Base-by-base conservation (phyloP, 2,797 vertebrate genomes). In the Carapus acus region DNA sequence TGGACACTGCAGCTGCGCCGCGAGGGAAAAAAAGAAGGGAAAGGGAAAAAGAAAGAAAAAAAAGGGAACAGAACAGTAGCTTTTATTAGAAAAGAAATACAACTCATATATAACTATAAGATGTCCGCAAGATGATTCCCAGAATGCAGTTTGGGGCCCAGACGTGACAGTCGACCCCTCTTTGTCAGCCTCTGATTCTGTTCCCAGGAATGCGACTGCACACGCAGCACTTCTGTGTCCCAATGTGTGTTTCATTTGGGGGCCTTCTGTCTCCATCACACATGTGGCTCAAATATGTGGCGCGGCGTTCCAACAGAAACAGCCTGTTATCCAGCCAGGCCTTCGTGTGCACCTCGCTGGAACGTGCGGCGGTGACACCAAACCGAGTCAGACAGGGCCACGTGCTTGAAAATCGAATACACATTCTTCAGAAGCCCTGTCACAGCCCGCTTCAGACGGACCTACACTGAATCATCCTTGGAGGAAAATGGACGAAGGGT, bases 261-360 rank as follows among this genome's bases (percentile, higher is more conserved):
- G n/a, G 77, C 74, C 75, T 55, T 62, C 71, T 54, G 79, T 84
- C 79, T 85, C 77, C 74, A 80, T 84, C 79, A 81, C 85, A 88
- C 87, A 89, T 85, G 83, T 88, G 87, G 86, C 80, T 82, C 65
- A 87, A 88, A 86, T 85, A 88, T 88, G 84, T 83, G 72, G 80
- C 72, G 59, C 53, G 34, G 60, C 12, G 64, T 73, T 86, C 87
- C 87, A 89, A 87, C 71, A 85, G 85, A 83, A 90, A 89, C 87
- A 89, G 69, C 65, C 62, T 22, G 54, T 13, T 49, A 70, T 73
- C 73, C 78, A 79, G 70, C 41, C 41, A 75, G 74, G 74, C 56
- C 79, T 65, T 67, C 50, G 69, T 60, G 62, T 68, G 76, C 71
- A 74, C 64, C 71, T 79, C 62, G 2, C 47, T 73, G 76, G 73